Conservation (phyloP, 2,113 vertebrate genomes). For the Antechinus flavipes region DNA sequence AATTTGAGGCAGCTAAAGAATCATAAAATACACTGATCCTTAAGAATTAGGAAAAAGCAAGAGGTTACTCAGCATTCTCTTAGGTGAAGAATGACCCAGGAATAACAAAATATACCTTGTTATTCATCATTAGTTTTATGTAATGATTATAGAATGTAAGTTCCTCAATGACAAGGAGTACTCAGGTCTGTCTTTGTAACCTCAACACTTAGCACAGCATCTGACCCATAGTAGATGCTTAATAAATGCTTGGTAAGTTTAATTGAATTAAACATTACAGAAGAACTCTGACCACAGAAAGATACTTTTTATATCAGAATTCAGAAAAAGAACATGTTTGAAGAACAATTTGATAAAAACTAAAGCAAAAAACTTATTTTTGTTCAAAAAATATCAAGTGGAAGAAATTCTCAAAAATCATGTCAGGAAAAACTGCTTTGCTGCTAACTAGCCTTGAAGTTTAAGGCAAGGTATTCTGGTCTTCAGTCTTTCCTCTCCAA, state of each 20-base stretch:
- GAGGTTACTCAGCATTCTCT: constrained; percentile 36
- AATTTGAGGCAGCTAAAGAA: constrained; percentile 28
- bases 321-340: constrained; percentile 40
- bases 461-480: not conserved
- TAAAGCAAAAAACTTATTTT: constrained; percentile 61
- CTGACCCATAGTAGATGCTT: not conserved
- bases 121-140: constrained; percentile 29
- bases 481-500: not conserved
- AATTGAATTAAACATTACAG: no score
- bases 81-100: constrained; percentile 34
- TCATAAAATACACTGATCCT: constrained; percentile 54
- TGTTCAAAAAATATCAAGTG: constrained; percentile 49
- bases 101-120: constrained; percentile 43
- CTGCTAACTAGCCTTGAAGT: no score
- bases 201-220: constrained; percentile 17
- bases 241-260: no score
- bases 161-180: constrained; percentile 32
- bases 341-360: constrained; percentile 64
- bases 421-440: constrained; percentile 21
- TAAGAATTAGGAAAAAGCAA: constrained; percentile 46
- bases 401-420: constrained; percentile 53
- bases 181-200: not conserved
- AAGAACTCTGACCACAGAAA: not conserved
- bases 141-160: not conserved
- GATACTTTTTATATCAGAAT: constrained; percentile 46